Evolutionary conservation across 2,113 vertebrate genomes (phyloP), one percentile per base, ranked within the genome.

Genomic region (Siphamia tubifer): DNA sequence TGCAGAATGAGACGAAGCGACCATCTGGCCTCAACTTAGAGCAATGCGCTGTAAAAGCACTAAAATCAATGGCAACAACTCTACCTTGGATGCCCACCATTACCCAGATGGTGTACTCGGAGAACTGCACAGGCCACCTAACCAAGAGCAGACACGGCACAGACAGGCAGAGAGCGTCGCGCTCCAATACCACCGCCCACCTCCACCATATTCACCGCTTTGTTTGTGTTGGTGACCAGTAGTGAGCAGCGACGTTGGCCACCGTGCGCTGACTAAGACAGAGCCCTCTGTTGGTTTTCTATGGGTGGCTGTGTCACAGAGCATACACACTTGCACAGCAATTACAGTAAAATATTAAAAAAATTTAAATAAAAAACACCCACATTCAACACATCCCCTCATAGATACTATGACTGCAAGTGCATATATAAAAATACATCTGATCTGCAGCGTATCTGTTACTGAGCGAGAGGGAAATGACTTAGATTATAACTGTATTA

Each of bases 81-180:
- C 87, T 64, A 84, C 87, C 81, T 85, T 89, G 90, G 90, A 91
- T 88, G 70, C 87, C 87, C 89, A 91, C 86, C 89, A 91, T 92
- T 91, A 92, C 89, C 85, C 89, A 91, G 84, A 91, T 90, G 90
- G 88, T 82, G 75, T 77, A 81, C 77, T 83, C 78, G 79, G 72
- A 83, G 82, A 82, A 82, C 64, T 77, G 82, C 85, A 78, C 67
- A 77, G 77, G 77, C 83, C 84, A 91, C 79, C 86, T 77, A 78
- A 89, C 83, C 72, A 74, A 63, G 54, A 87, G 77, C 83, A 81
- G 87, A 73, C 70, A 77, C 60, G 20, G 52, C 64, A 47, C 74
- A 81, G 76, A 66, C n/a, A n/a, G n/a, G n/a, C 70, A 68, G 21
- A 58, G 64, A 79, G 53, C 45, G 15, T 38, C 45, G 12, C 1